phyloP scores from a whole-genome alignment of 2,888 invertebrate genomes.

The Plagodis pulveraria region DNA sequence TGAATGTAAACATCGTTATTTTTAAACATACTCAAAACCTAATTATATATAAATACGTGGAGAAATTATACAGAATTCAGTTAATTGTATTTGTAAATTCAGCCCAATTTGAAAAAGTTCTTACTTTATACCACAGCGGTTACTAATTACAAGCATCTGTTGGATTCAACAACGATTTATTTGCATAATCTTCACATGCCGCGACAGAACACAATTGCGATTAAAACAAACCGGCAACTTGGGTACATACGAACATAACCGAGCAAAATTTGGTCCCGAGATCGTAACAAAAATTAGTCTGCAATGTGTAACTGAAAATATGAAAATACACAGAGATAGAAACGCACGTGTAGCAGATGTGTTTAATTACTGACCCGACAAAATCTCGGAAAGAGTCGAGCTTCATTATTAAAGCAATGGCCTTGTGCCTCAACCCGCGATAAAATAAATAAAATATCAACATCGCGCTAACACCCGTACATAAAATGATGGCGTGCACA shows the following conservation, averaged over 20 bases:
- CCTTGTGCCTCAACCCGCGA: constrained; percentile 56
- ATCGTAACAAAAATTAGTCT: constrained; percentile 55
- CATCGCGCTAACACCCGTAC: constrained; percentile 67
- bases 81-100: constrained; percentile 11
- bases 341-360: constrained; percentile 77
- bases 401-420: constrained; percentile 72
- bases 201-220: constrained; percentile 49
- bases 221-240: constrained; percentile 58
- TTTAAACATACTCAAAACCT: constrained; percentile 17
- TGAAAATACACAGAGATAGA: constrained; percentile 62
- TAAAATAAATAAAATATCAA: constrained; percentile 81
- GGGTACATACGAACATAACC: constrained; percentile 34
- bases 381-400: constrained; percentile 73
- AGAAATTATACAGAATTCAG: too few species aligned
- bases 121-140: constrained; percentile 35
- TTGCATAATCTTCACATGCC: constrained; percentile 51
- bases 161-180: constrained; percentile 43
- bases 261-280: constrained; percentile 53
- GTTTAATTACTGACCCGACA: constrained; percentile 80
- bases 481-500: constrained; percentile 65
- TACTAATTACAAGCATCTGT: constrained; percentile 40
- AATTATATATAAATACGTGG: constrained; percentile 19
- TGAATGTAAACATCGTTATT: constrained; percentile 28
- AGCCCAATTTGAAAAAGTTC: constrained; percentile 31
- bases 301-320: constrained; percentile 62